Percentiles rank a stretch among this genome's conserved stretches.
phyloP scores from a whole-genome alignment of 1,140 invertebrate species.

The Armadillidium nasatum region DNA sequence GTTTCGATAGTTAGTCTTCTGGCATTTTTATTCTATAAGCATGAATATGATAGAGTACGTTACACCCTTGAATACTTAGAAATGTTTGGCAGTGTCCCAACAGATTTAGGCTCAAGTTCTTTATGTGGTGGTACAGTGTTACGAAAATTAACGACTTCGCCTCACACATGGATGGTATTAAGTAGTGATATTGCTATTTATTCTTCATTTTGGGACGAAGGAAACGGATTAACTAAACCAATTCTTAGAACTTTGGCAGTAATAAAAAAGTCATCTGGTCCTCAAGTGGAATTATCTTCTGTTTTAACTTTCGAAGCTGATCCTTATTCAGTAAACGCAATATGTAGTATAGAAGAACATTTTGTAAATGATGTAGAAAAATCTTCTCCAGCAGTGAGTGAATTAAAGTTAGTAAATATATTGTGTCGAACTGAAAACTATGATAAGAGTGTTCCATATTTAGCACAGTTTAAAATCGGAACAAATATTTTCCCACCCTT shows the following conservation, averaged over 20 bases:
- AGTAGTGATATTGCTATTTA: conserved; percentile 38
- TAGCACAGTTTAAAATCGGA: conserved; percentile 33
- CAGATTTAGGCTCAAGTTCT: background rate
- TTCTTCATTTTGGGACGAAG: conserved; percentile 38
- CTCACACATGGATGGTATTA: conserved; percentile 34
- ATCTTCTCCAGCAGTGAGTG: too few species aligned
- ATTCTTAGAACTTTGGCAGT: too few species aligned
- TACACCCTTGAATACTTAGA: conserved; percentile 43
- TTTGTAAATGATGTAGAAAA: too few species aligned
- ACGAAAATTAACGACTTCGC: conserved; percentile 28
- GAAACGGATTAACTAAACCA: conserved; percentile 33
- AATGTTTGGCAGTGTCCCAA: conserved; percentile 35
- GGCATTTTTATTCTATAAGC: conserved; percentile 42
- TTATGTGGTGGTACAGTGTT: conserved; percentile 32
- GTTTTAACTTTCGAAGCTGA: too few species aligned
- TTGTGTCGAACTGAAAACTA: background rate
- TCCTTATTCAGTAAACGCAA: too few species aligned
- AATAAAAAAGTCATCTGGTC: too few species aligned
- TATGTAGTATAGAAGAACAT: too few species aligned
- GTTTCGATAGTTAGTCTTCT: conserved; percentile 37
- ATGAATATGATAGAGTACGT: conserved; percentile 41
- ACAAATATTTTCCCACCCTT: conserved; percentile 23
- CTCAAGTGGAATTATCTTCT: too few species aligned
- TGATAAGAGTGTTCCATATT: conserved; percentile 26
- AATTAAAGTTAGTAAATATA: too few species aligned